phyloP scores from a whole-genome alignment of 2,113 vertebrate species.

The Ciconia boyciana region DNA sequence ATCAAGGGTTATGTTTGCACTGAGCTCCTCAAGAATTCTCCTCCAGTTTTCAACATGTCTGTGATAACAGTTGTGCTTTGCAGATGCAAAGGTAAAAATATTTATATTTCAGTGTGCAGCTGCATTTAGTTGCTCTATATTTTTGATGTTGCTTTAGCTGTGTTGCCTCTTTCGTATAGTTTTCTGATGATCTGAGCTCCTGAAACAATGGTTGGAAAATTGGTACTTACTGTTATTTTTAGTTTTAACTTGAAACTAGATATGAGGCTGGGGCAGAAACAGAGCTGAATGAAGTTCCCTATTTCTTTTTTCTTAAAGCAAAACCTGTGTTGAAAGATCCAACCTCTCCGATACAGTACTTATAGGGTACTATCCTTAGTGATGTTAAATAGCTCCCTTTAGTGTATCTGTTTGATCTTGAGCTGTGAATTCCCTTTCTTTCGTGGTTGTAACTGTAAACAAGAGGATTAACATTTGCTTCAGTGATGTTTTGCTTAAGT shows the following conservation, averaged over 20 bases:
- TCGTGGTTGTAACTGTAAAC: conserved; percentile 66
- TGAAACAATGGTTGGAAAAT: background rate
- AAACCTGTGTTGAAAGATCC: conserved; percentile 16
- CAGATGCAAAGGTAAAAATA: background rate
- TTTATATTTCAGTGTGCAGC: background rate
- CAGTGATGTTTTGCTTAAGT: conserved; percentile 54
- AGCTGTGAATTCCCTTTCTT: conserved; percentile 63
- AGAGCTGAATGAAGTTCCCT: background rate
- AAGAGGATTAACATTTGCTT: conserved; percentile 64
- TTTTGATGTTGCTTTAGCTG: background rate
- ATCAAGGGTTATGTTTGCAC: background rate
- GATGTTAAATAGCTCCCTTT: conserved; percentile 61
- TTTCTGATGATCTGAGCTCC: background rate
- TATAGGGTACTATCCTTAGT: conserved; percentile 53
- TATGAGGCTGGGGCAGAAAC: background rate
- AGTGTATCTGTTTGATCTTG: conserved; percentile 51
- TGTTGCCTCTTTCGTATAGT: background rate
- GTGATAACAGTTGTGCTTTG: background rate
- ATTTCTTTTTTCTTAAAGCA: background rate
- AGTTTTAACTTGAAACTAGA: background rate
- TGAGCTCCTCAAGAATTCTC: background rate
- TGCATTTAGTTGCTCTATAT: background rate
- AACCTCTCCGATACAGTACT: conserved; percentile 27
- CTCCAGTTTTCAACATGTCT: background rate
- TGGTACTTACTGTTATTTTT: background rate